A percentile compares a stretch with the other conserved stretches of the same genome.
phyloP scores from a whole-genome alignment of 2,888 invertebrate genomes.

The Hydraecia micacea region DNA sequence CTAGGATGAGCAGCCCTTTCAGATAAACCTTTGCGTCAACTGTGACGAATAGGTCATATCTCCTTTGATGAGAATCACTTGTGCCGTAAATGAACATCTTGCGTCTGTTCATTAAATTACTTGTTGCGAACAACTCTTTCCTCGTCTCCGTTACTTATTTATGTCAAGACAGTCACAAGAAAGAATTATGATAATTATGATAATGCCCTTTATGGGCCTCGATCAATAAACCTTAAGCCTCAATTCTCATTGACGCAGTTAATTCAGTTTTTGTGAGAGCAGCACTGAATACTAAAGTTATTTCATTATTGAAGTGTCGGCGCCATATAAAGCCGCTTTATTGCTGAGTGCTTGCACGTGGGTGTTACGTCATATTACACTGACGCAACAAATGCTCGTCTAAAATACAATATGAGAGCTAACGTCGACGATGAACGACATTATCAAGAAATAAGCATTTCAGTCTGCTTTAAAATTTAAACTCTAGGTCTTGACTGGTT shows the following conservation, averaged over 20 bases:
- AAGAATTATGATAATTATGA: neutral
- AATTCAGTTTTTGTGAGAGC: conserved; percentile 22
- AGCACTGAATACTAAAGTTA: conserved; percentile 33
- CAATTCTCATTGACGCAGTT: conserved; percentile 23
- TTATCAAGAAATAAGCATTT: neutral
- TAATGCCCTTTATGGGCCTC: conserved; percentile 10
- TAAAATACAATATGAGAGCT: conserved; percentile 6
- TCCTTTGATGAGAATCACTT: neutral
- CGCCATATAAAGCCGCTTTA: conserved; percentile 7
- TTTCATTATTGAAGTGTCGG: conserved; percentile 22
- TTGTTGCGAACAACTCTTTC: neutral
- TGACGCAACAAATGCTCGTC: neutral
- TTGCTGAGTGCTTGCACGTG: conserved; percentile 19
- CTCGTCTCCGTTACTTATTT: neutral
- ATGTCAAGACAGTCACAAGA: conserved; percentile 10
- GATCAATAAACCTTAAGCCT: conserved; percentile 13
- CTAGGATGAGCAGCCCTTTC: neutral
- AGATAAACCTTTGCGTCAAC: neutral
- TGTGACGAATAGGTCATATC: neutral
- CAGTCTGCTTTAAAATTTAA: neutral
- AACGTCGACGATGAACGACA: neutral
- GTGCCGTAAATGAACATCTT: neutral
- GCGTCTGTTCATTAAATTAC: neutral
- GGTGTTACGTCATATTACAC: neutral
- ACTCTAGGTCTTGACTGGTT: neutral